A percentile compares a stretch with the other conserved stretches of the same genome.
phyloP scores from a whole-genome alignment of 2,888 invertebrate genomes.

The Gordius sp. region DNA sequence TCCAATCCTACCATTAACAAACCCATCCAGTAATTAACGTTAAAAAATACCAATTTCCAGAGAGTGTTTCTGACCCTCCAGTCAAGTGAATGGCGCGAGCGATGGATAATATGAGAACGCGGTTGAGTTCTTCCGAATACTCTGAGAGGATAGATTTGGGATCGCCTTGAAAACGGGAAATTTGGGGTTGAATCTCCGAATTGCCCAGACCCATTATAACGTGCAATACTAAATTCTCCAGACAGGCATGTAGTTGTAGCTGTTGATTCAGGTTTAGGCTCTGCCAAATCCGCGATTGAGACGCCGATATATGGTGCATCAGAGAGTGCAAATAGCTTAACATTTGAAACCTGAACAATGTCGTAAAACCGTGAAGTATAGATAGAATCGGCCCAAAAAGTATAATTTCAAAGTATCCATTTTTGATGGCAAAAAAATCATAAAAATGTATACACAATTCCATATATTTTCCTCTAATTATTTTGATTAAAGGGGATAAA shows the following conservation, averaged over 20 bases:
- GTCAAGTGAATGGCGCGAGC: slow-evolving; percentile 79
- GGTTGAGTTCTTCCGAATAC: slow-evolving; percentile 76
- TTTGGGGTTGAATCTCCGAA: slow-evolving; percentile 68
- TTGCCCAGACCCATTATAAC: slow-evolving; percentile 67
- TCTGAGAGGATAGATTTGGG: slow-evolving; percentile 65
- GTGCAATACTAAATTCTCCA: slow-evolving; percentile 59
- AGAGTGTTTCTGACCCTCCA: slow-evolving; percentile 32
- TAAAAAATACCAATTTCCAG: not conserved
- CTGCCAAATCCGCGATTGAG: not conserved
- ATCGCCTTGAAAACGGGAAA: slow-evolving; percentile 64
- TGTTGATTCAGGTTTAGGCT: not conserved
- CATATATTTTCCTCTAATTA: too few species aligned
- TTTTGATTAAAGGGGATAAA: too few species aligned
- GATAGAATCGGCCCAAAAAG: too few species aligned
- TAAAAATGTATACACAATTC: too few species aligned
- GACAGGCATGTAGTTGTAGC: slow-evolving; percentile 30
- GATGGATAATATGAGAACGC: slow-evolving; percentile 65
- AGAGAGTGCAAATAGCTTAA: not conserved
- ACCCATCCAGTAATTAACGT: too few species aligned
- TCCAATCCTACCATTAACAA: too few species aligned
- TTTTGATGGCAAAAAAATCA: too few species aligned
- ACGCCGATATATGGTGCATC: not conserved
- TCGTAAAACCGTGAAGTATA: too few species aligned
- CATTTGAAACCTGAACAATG: slow-evolving; percentile 1
- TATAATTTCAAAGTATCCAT: too few species aligned